Conservation (phyloP, 1,140 invertebrate genomes). For the Tetragonula clypearis region DNA sequence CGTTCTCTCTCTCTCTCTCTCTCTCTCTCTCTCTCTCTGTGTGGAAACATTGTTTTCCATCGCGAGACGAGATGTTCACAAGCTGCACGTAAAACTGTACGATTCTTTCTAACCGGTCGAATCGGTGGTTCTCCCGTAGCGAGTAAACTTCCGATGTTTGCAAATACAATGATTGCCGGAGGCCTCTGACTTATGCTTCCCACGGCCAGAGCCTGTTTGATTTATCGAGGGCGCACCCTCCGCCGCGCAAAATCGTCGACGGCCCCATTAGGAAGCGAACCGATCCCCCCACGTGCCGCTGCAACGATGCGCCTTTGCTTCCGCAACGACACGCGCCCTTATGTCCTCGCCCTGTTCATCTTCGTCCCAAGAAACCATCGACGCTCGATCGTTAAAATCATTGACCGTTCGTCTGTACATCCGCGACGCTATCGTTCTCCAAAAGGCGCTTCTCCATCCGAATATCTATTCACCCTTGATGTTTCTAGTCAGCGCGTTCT, state of each 20-base stretch:
- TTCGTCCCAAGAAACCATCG: slow-evolving; percentile 45
- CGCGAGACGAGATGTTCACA: not conserved
- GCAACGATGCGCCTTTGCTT: slow-evolving; percentile 74
- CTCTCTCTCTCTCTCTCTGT: not conserved
- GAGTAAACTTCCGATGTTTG: slow-evolving; percentile 69
- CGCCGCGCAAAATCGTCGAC: slow-evolving; percentile 60
- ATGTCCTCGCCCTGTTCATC: slow-evolving; percentile 55
- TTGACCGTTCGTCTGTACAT: slow-evolving; percentile 14
- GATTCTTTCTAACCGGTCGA: slow-evolving; percentile 11
- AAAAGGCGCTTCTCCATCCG: not conserved
- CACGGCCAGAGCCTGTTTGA: slow-evolving; percentile 70
- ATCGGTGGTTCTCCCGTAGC: slow-evolving; percentile 50
- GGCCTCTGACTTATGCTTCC: slow-evolving; percentile 72
- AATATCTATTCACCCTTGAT: not conserved
- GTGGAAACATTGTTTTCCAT: not conserved
- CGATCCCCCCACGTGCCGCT: slow-evolving; percentile 70
- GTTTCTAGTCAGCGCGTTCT: not conserved
- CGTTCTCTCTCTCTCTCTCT: no score
- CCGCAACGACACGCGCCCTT: slow-evolving; percentile 72
- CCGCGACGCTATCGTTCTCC: not conserved
- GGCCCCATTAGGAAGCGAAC: slow-evolving; percentile 58
- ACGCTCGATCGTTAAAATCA: slow-evolving; percentile 23
- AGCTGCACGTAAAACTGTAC: not conserved
- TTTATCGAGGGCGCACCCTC: slow-evolving; percentile 68
- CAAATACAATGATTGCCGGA: slow-evolving; percentile 71